Conservation (phyloP, 1,140 invertebrate genomes). For the Bombus fervidus region DNA sequence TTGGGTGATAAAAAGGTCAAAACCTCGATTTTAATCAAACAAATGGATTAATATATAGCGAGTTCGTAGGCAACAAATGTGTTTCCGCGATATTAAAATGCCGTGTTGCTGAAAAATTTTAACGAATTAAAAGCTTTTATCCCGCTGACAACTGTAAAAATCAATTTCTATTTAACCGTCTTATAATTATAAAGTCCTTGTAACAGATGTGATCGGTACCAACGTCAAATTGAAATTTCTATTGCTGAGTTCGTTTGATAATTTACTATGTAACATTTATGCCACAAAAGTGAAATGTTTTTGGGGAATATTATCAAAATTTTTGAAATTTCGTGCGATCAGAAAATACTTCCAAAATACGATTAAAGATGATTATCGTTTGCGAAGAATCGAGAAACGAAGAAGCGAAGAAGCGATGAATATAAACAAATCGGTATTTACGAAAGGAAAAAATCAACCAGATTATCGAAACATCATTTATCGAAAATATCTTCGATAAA, state of each 20-base stretch:
- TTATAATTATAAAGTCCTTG: not conserved
- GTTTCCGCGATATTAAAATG: not conserved
- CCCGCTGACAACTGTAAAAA: not conserved
- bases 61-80: not conserved
- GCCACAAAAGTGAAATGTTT: too few relatives aligned
- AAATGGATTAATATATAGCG: not conserved
- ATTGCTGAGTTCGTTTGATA: not conserved
- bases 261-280: not conserved
- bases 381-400: too few relatives aligned
- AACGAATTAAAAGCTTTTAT: not conserved
- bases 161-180: not conserved
- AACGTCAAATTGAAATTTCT: not conserved
- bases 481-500: not conserved
- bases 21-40: not conserved
- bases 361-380: too few relatives aligned
- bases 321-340: too few relatives aligned
- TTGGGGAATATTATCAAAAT: too few relatives aligned
- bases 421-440: too few relatives aligned
- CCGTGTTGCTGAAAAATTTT: not conserved
- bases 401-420: too few relatives aligned
- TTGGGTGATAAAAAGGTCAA: not conserved
- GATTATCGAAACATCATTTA: too few relatives aligned
- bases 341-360: too few relatives aligned
- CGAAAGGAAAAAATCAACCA: too few relatives aligned
- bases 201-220: not conserved